phyloP scores from a whole-genome alignment of 2,797 vertebrate genomes.

The Phoebastria nigripes region DNA sequence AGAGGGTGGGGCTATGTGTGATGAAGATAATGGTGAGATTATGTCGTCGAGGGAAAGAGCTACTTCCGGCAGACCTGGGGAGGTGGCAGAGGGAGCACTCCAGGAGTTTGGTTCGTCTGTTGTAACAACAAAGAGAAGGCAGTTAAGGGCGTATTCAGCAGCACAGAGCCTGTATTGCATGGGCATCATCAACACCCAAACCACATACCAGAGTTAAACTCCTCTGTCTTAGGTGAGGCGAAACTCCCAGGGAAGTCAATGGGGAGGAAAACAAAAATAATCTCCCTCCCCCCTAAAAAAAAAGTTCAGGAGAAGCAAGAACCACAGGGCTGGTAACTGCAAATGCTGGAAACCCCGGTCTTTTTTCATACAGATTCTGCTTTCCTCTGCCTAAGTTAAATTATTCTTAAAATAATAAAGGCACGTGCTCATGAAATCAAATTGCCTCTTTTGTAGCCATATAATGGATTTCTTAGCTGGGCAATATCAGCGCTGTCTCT shows the following conservation, averaged over 20 bases:
- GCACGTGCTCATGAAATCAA: slow-evolving; percentile 6
- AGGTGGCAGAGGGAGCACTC: slow-evolving; percentile 92
- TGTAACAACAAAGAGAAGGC: slow-evolving; percentile 58
- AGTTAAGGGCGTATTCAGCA: neutral
- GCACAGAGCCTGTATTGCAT: neutral
- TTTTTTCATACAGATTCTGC: neutral
- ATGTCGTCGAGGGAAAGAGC: slow-evolving; percentile 86
- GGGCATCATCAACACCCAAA: neutral
- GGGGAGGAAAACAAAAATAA: neutral
- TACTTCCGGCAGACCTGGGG: slow-evolving; percentile 98
- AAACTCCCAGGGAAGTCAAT: neutral
- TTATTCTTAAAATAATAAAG: slow-evolving; percentile 49
- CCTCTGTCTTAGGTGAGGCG: neutral
- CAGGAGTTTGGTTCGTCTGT: slow-evolving; percentile 93
- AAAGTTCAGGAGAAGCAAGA: neutral
- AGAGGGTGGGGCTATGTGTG: slow-evolving; percentile 87
- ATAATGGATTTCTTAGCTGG: slow-evolving; percentile 40
- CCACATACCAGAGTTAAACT: neutral
- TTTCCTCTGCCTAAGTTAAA: neutral
- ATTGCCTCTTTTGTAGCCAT: neutral
- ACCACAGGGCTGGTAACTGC: neutral
- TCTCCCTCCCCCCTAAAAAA: neutral
- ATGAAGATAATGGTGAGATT: slow-evolving; percentile 90
- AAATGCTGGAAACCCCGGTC: neutral
- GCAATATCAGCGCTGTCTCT: neutral